phyloP scores from a whole-genome alignment of 1,140 invertebrate genomes.

The Halictus rubicundus region DNA sequence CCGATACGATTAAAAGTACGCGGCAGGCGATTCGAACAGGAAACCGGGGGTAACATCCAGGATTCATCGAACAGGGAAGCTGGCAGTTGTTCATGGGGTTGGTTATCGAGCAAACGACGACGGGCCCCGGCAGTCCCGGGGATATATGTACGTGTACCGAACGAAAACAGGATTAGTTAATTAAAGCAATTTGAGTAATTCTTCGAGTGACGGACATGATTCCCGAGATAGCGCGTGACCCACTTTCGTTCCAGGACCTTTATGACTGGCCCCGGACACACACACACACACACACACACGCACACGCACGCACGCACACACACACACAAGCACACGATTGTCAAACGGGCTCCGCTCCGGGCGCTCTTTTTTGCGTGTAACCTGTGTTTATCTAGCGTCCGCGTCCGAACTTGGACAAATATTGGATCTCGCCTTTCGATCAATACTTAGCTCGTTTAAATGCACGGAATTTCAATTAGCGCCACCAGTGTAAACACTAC shows the following conservation, averaged over 20 bases:
- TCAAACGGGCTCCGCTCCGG: not conserved
- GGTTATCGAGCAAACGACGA: constrained; percentile 53
- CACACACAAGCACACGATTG: no score
- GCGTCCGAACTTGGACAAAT: not conserved
- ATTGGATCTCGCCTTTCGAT: not conserved
- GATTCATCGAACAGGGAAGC: not conserved
- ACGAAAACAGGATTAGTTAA: constrained; percentile 67
- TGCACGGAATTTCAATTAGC: not conserved
- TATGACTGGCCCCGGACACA: no score
- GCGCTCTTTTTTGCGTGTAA: not conserved
- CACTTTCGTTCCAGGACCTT: constrained; percentile 6
- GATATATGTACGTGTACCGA: constrained; percentile 22
- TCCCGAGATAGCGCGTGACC: constrained; percentile 18
- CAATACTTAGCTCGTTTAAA: not conserved
- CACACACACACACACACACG: no score
- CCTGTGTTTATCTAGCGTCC: constrained; percentile 17
- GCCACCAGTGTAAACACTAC: not conserved
- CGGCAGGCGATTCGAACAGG: not conserved
- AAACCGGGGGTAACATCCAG: not conserved
- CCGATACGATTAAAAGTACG: not conserved
- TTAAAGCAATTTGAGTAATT: constrained; percentile 58
- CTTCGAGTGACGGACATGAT: constrained; percentile 31
- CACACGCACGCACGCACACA: not conserved
- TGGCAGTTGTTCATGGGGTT: not conserved
- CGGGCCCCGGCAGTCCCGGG: constrained; percentile 11